Percentiles rank a stretch among this genome's conserved stretches.
phyloP scores from a whole-genome alignment of 2,888 invertebrate species.

The Phengaris arion region DNA sequence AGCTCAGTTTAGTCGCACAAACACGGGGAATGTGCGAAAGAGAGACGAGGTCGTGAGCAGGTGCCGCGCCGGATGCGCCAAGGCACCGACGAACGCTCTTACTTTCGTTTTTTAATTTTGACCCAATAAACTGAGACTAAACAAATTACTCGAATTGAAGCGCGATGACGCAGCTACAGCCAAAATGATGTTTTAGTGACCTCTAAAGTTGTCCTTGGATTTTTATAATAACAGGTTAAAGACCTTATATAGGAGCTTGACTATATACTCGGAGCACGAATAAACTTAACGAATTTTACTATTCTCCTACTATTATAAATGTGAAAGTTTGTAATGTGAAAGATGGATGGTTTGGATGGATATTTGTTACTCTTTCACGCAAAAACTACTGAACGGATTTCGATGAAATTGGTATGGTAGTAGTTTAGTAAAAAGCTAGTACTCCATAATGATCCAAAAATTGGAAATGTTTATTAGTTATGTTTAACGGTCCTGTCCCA shows the following conservation, averaged over 20 bases:
- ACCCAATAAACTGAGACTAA: constrained; percentile 23
- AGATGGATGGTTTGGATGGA: too few species aligned
- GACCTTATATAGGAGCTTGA: background rate
- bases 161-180: background rate
- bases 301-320: too few species aligned
- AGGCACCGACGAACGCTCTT: background rate
- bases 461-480: background rate
- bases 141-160: background rate
- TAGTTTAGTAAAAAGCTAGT: too few species aligned
- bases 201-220: background rate
- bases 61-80: constrained; percentile 26
- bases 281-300: background rate
- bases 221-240: background rate
- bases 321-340: too few species aligned
- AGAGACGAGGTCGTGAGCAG: background rate
- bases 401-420: too few species aligned
- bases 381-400: too few species aligned
- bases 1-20: background rate
- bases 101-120: constrained; percentile 21
- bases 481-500: background rate
- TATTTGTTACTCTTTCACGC: too few species aligned
- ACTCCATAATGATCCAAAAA: too few species aligned
- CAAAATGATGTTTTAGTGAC: background rate
- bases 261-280: background rate
- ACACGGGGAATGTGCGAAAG: constrained; percentile 10